Percentiles rank a stretch among this genome's conserved stretches.
phyloP scores from a whole-genome alignment of 2,888 invertebrate species.

The Orthonevra nobilis region DNA sequence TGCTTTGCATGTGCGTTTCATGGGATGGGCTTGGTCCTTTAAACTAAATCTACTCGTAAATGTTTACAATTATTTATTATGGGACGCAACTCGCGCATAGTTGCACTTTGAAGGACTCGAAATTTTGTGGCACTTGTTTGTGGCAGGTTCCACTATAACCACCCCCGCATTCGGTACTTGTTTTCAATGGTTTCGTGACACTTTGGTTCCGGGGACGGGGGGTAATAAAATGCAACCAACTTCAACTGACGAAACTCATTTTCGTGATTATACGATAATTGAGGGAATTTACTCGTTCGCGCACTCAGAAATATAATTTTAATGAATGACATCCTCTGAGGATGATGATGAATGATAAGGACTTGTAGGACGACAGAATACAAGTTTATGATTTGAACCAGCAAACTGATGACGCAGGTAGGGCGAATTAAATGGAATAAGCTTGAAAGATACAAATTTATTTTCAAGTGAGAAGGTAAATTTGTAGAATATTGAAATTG shows the following conservation, averaged over 20 bases:
- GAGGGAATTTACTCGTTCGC: conserved; percentile 63
- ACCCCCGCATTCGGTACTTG: conserved; percentile 24
- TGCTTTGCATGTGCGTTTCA: neutral
- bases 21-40: neutral
- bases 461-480: no score
- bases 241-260: conserved; percentile 42
- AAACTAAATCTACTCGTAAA: conserved; percentile 9
- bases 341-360: conserved; percentile 23
- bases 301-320: conserved; percentile 59
- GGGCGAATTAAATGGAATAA: neutral
- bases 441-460: neutral
- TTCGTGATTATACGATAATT: conserved; percentile 70
- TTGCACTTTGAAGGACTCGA: conserved; percentile 23
- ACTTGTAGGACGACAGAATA: conserved; percentile 6
- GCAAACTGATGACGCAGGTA: conserved; percentile 4
- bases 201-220: neutral
- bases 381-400: conserved; percentile 29
- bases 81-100: conserved; percentile 6
- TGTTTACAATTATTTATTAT: conserved; percentile 51
- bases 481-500: no score
- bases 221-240: conserved; percentile 9
- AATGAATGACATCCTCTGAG: conserved; percentile 44
- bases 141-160: conserved; percentile 9
- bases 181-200: neutral
- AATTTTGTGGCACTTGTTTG: conserved; percentile 23